Percentiles rank a stretch among this genome's conserved stretches.
These are phyloP conservation scores for Therioaphis trifolii DNA, from an alignment of 2,888 invertebrate genomes.

Conservation along the genomic window DNA sequence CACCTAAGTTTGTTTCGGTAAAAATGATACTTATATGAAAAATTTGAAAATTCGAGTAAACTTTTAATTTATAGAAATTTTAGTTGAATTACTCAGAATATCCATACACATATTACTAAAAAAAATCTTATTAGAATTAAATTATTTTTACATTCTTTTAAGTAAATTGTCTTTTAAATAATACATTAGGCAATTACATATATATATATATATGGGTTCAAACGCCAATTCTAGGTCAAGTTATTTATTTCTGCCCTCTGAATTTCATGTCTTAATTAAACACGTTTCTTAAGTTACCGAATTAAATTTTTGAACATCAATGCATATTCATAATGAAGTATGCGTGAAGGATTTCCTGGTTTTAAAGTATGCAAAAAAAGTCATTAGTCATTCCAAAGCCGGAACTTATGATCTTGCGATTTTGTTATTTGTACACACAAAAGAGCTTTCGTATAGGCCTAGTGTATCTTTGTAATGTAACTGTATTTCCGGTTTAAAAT, in stretches of 20 bases:
- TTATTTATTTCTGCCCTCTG: slow-evolving; percentile 25
- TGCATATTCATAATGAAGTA: slow-evolving; percentile 38
- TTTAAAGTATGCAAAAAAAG: slow-evolving; percentile 29
- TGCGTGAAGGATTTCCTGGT: slow-evolving; percentile 33
- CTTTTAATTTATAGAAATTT: too few relatives aligned
- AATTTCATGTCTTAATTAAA: slow-evolving; percentile 31
- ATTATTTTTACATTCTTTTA: too few relatives aligned
- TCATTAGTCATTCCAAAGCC: slow-evolving; percentile 26
- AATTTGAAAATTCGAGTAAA: too few relatives aligned
- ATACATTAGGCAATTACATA: background rate
- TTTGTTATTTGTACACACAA: background rate
- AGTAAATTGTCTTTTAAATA: background rate
- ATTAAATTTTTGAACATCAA: slow-evolving; percentile 37
- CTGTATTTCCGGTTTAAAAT: background rate
- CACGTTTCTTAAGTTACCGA: background rate
- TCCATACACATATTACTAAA: too few relatives aligned
- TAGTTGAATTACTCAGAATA: too few relatives aligned
- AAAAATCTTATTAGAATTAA: too few relatives aligned
- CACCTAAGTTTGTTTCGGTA: too few relatives aligned
- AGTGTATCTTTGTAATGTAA: background rate
- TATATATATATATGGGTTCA: background rate
- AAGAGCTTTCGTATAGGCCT: background rate
- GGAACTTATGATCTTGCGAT: slow-evolving; percentile 33
- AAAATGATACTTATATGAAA: too few relatives aligned
- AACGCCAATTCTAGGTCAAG: background rate